These are phyloP conservation scores for Calliphora vomitoria DNA, from an alignment of 2,888 invertebrate genomes.

Conservation along the genomic window DNA sequence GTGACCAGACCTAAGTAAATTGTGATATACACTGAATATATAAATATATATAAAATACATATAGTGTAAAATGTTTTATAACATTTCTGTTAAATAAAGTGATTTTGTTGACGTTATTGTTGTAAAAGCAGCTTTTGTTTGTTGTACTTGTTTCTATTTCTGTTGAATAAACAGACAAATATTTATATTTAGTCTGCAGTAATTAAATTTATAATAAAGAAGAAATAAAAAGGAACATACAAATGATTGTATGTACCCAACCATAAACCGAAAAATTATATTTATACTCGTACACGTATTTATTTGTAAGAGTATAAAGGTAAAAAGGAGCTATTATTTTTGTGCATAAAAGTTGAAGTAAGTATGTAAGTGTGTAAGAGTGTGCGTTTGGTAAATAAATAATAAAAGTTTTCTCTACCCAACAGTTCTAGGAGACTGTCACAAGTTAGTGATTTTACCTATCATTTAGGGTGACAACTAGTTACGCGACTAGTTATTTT, in stretches of 20 bases:
- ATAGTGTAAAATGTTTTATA: too few relatives aligned
- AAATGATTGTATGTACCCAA: background rate
- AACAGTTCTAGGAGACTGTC: too few relatives aligned
- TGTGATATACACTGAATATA: too few relatives aligned
- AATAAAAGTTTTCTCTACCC: background rate
- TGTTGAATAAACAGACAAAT: slow-evolving; percentile 23
- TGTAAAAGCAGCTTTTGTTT: background rate
- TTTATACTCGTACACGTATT: background rate
- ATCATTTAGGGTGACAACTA: too few relatives aligned
- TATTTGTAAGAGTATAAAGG: background rate
- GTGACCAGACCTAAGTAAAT: too few relatives aligned
- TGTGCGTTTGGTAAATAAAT: background rate
- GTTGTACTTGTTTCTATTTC: background rate
- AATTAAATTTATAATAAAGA: slow-evolving; percentile 45
- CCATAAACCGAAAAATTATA: background rate
- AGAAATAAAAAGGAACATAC: background rate
- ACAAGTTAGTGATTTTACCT: too few relatives aligned
- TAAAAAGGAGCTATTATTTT: background rate
- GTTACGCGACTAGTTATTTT: too few relatives aligned
- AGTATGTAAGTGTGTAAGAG: background rate
- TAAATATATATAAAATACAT: too few relatives aligned
- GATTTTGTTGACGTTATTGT: background rate
- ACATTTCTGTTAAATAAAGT: too few relatives aligned
- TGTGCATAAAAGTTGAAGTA: too few relatives aligned
- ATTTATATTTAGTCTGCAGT: slow-evolving; percentile 46